Percentiles rank a stretch among this genome's conserved stretches.
Evolutionary conservation across 2,113 vertebrate genomes (phyloP).

Genomic region (Steatornis caripensis): DNA sequence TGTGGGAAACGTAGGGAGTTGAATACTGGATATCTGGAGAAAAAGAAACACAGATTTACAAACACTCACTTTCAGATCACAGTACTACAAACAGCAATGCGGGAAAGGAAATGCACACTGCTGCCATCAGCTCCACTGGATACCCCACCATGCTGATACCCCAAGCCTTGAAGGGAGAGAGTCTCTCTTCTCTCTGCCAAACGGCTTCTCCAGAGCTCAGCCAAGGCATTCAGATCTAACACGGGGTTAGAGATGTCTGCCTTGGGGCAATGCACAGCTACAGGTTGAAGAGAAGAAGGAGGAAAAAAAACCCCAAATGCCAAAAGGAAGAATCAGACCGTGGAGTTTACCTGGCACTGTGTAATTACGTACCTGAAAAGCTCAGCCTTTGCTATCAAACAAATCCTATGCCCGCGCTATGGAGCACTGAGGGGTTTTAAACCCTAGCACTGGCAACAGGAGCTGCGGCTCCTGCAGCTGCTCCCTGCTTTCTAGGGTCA

Average conservation of each 20-base stretch:
- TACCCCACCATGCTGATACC: background rate
- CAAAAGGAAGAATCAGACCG: background rate
- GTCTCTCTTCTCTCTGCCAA: background rate
- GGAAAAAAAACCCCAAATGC: background rate
- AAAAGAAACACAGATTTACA: background rate
- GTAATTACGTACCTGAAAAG: background rate
- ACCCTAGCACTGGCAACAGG: rapidly evolving
- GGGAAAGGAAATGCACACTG: background rate
- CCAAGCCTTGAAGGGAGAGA: background rate
- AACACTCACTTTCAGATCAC: background rate
- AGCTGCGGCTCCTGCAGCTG: rapidly evolving
- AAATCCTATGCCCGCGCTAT: rapidly evolving
- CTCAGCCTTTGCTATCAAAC: background rate
- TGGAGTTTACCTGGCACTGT: background rate
- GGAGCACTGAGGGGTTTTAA: background rate
- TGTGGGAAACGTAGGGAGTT: background rate
- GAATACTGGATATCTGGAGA: background rate
- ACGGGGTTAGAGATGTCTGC: background rate
- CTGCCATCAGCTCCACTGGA: background rate
- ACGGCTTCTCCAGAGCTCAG: background rate
- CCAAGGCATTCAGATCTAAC: background rate
- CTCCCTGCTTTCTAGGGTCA: background rate
- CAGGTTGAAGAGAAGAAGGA: background rate
- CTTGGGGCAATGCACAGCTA: background rate
- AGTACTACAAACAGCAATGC: background rate